A percentile compares a stretch with the other conserved stretches of the same genome.
Evolutionary conservation across 2,797 vertebrate genomes (phyloP).

Genomic region (Muscicapa comitata): DNA sequence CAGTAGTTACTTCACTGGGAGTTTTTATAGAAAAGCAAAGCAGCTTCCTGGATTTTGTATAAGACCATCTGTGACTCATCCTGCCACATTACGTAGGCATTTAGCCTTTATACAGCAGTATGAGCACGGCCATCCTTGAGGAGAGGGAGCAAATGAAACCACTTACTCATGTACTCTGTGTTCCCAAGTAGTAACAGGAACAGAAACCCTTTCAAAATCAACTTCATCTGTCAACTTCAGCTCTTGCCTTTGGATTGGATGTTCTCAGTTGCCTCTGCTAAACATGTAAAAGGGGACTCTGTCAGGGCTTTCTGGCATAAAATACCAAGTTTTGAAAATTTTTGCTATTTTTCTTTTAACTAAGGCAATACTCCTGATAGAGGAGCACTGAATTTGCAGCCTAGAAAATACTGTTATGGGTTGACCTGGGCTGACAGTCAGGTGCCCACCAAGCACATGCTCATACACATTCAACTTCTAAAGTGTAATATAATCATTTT

Average conservation of each 20-base stretch:
- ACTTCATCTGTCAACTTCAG: not conserved
- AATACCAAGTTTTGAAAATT: not conserved
- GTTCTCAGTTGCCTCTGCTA: not conserved
- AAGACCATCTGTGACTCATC: not conserved
- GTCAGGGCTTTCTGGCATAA: not conserved
- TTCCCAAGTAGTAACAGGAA: not conserved
- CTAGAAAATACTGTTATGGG: not conserved
- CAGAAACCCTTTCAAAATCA: not conserved
- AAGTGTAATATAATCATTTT: not conserved
- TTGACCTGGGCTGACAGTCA: not conserved
- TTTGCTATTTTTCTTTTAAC: not conserved
- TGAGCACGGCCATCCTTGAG: not conserved
- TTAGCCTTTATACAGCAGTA: not conserved
- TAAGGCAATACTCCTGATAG: not conserved
- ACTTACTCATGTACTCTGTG: not conserved
- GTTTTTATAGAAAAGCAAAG: not conserved
- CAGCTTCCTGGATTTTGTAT: not conserved
- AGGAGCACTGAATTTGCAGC: not conserved
- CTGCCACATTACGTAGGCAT: not conserved
- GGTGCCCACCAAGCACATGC: not conserved
- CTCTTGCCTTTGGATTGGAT: not conserved
- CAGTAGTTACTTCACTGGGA: not conserved
- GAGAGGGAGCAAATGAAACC: not conserved
- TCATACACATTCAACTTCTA: accelerated
- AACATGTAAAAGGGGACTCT: not conserved